Evolutionary conservation across 2,113 vertebrate species (phyloP), one percentile per base, ranked within the genome.

Genomic region (Cyphomyrus discorhynchus): DNA sequence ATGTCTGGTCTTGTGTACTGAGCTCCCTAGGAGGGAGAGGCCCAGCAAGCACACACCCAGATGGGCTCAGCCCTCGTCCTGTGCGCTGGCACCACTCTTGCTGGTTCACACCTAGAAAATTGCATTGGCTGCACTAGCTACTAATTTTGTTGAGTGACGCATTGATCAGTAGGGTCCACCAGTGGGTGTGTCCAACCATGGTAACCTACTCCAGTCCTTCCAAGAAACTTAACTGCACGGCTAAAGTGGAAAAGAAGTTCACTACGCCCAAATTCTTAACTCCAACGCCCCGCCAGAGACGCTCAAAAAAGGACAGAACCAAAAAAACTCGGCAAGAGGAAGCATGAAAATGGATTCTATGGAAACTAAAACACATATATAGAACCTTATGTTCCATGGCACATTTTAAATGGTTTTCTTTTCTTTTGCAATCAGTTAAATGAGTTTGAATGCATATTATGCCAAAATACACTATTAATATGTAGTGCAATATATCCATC

Each of bases 1-100:
- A 5, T 84, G 82, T 84, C 82, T 84, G 82, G 82, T 84, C 82
- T 84, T 84, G 82, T 84, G 82, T 47, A 84, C 82, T 47, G 82
- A 47, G 45, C 82, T 84, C 82, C 82, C 82, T n/a, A 19, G 35
- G 17, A 39, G 74, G 74, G 74, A 80, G 35, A 80, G 74, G 15
- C 35, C 74, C 15, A 2, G 35, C 35, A 42, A 39, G 74, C 74
- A 17, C 74, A 80, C 74, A 19, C 74, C 74, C 74, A 80, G 74
- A 17, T 42, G 35, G 15, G 74, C 35, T 42, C 74, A 5, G 74
- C 35, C 15, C 74, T 42, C 35, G 10, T 21, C 74, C 15, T 21
- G 74, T 5, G 1, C 35, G 13, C 35, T 80, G 82, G 82, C 45
- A 47, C 45, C 82, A 1, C 9, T 17, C 39, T 42, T 42, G 24